Percentiles rank a stretch among this genome's conserved stretches.
Conservation (phyloP, 2,113 vertebrate genomes). For the Arenaria interpres region DNA sequence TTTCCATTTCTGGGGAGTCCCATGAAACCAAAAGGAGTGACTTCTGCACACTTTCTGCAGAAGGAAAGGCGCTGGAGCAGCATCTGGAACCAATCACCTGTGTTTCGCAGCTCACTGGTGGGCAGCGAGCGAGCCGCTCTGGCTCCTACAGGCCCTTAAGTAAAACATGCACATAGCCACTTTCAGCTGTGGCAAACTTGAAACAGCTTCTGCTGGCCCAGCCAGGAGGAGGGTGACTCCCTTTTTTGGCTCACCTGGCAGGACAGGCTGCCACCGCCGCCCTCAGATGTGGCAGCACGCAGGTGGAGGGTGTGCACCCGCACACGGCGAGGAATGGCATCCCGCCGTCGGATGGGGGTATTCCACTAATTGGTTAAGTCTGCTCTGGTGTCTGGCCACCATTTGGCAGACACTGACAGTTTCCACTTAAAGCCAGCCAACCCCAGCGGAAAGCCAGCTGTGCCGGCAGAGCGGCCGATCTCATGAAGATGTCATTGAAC, state of each 20-base stretch:
- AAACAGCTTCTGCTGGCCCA: not conserved
- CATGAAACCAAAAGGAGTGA: not conserved
- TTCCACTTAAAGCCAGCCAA: slow-evolving; percentile 41
- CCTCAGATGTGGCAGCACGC: slow-evolving; percentile 20
- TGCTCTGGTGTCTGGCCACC: slow-evolving; percentile 48
- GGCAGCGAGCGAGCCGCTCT: not conserved
- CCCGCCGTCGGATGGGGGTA: not conserved
- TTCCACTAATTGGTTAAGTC: slow-evolving; percentile 37
- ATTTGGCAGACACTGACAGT: slow-evolving; percentile 38
- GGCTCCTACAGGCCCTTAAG: not conserved
- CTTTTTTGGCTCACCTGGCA: not conserved
- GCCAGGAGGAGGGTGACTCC: not conserved
- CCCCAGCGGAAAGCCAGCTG: slow-evolving; percentile 21
- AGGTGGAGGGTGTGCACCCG: not conserved
- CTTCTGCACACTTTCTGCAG: not conserved
- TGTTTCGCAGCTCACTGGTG: slow-evolving; percentile 42
- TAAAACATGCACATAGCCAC: not conserved
- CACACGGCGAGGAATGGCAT: not conserved
- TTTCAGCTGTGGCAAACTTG: slow-evolving; percentile 16
- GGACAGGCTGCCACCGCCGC: not conserved
- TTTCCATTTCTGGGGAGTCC: slow-evolving; percentile 15
- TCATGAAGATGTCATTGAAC: slow-evolving; percentile 18
- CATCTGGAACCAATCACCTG: slow-evolving; percentile 61
- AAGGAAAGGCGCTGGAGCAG: not conserved
- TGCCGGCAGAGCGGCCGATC: not conserved